phyloP scores from a whole-genome alignment of 2,113 vertebrate genomes.

The Thinocorus orbignyianus region DNA sequence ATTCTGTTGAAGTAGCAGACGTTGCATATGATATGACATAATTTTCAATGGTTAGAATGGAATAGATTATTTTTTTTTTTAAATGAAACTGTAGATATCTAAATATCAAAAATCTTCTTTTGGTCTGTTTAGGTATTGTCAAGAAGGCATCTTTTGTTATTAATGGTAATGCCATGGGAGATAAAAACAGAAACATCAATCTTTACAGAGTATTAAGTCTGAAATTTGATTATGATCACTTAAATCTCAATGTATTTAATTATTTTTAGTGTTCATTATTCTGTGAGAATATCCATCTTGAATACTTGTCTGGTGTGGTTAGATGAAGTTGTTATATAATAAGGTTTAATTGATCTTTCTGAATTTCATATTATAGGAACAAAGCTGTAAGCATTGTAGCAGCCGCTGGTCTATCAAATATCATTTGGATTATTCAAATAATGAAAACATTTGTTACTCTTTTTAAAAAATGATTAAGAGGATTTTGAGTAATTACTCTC shows the following conservation, averaged over 20 bases:
- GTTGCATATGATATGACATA: background rate
- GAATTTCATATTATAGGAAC: background rate
- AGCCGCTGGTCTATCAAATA: background rate
- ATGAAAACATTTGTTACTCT: background rate
- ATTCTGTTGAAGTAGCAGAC: background rate
- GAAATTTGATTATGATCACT: slow-evolving; percentile 3
- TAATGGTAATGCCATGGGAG: background rate
- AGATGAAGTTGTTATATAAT: background rate
- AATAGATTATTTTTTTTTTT: background rate
- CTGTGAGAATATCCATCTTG: background rate
- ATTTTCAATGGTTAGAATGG: background rate
- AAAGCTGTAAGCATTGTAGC: background rate
- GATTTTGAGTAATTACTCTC: background rate
- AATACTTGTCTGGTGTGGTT: slow-evolving; percentile 4
- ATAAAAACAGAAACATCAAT: background rate
- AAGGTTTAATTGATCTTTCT: slow-evolving; percentile 2
- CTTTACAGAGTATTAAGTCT: background rate
- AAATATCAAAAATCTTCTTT: background rate
- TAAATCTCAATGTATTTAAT: slow-evolving; percentile 20
- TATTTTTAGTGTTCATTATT: slow-evolving; percentile 21
- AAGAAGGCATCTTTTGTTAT: background rate
- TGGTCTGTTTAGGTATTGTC: background rate
- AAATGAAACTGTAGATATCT: background rate
- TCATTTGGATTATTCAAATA: background rate
- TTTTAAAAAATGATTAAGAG: background rate